Evolutionary conservation across 2,113 vertebrate genomes (phyloP).

Genomic region (Periophthalmus modestus): DNA sequence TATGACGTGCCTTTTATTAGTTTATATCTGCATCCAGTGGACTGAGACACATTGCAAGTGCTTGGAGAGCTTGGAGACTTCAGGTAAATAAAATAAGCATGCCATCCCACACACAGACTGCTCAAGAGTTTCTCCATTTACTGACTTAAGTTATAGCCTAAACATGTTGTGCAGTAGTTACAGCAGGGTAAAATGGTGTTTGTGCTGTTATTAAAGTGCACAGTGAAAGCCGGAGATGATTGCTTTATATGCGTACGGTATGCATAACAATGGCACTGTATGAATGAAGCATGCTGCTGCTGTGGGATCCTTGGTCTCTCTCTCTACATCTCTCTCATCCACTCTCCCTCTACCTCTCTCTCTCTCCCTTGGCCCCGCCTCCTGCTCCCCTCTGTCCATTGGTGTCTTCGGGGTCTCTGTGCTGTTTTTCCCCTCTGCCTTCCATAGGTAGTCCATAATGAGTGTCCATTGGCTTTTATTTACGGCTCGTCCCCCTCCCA

Average conservation of each 20-base stretch:
- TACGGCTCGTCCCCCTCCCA: conserved; percentile 81
- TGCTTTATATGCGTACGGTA: conserved; percentile 1
- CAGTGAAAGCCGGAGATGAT: not conserved
- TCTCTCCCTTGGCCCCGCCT: conserved; percentile 64
- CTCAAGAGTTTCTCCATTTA: too few species aligned
- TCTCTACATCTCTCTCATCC: conserved; percentile 32
- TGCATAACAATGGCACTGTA: conserved; percentile 23
- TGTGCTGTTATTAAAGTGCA: not conserved
- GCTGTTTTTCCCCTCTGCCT: conserved; percentile 29
- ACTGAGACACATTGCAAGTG: too few species aligned
- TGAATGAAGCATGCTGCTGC: conserved; percentile 12
- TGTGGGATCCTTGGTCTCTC: not conserved
- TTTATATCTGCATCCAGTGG: too few species aligned
- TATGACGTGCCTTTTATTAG: not conserved
- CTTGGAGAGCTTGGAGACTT: too few species aligned
- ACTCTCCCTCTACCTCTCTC: conserved; percentile 38
- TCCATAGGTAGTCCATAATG: conserved; percentile 91
- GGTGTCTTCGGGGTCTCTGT: conserved; percentile 77
- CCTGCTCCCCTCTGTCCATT: conserved; percentile 77
- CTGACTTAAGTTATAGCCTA: too few species aligned
- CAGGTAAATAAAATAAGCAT: too few species aligned
- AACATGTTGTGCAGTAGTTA: not conserved
- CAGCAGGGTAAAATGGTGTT: not conserved
- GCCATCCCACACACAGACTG: too few species aligned
- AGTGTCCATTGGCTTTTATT: conserved; percentile 93